Evolutionary conservation across 2,888 invertebrate genomes (phyloP).

Genomic region (Theristus sp.): DNA sequence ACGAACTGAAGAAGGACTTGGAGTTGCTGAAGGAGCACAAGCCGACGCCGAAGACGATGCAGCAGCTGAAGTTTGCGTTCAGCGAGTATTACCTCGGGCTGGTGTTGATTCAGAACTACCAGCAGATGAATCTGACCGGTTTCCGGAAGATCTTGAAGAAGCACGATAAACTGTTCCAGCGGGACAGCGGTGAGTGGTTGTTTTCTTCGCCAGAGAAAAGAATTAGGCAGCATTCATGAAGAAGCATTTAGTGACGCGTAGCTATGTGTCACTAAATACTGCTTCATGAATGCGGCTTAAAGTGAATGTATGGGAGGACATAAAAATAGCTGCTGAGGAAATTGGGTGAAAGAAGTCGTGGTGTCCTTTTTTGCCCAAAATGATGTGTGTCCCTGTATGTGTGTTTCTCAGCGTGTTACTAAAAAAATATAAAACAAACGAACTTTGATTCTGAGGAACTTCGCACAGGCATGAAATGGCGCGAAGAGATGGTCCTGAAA

Average conservation of each 20-base stretch:
- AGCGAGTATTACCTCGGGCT: conserved; percentile 94
- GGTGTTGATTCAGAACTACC: conserved; percentile 70
- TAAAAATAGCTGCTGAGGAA: no score
- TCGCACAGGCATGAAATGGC: neutral
- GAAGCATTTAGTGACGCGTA: no score
- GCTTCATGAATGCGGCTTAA: no score
- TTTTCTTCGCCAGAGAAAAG: no score
- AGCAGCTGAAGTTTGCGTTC: conserved; percentile 55
- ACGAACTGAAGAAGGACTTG: conserved; percentile 65
- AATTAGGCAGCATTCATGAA: no score
- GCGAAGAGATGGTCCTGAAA: neutral
- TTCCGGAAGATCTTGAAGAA: conserved; percentile 97
- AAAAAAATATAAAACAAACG: no score
- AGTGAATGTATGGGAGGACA: no score
- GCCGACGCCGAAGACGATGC: neutral
- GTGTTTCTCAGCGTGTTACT: neutral
- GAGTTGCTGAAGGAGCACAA: neutral
- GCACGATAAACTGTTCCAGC: conserved; percentile 72
- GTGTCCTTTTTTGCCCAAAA: no score
- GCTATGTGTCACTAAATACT: no score
- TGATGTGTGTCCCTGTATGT: neutral
- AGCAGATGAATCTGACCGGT: conserved; percentile 91
- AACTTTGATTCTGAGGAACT: neutral
- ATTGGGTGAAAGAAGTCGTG: no score
- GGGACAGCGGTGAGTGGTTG: neutral